Percentiles rank a stretch among this genome's conserved stretches.
These are phyloP conservation scores for Xenopus petersii DNA, from an alignment of 2,797 vertebrate species.

Conservation along the genomic window DNA sequence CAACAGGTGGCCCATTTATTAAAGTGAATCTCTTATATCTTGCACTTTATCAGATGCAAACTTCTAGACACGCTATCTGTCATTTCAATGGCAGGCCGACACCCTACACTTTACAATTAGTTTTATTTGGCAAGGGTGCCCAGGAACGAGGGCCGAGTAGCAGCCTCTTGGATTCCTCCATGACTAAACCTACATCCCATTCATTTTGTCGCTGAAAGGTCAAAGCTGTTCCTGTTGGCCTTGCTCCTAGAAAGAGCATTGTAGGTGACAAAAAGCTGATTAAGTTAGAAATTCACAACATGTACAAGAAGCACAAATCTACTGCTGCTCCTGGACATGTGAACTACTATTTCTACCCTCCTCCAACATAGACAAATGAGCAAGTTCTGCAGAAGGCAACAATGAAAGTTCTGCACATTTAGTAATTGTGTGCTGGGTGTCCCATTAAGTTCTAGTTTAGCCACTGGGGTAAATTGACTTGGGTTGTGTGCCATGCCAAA, in stretches of 20 bases:
- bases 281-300: too few relatives aligned
- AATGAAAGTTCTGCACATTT: too few relatives aligned
- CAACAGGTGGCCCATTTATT: slow-evolving; percentile 3
- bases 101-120: slow-evolving; percentile 11
- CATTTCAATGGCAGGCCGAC: background rate
- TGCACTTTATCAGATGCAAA: background rate
- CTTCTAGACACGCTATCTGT: background rate
- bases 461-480: too few relatives aligned
- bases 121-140: background rate
- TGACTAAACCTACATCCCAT: slow-evolving; percentile 8
- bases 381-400: too few relatives aligned
- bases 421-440: too few relatives aligned
- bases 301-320: too few relatives aligned
- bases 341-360: too few relatives aligned
- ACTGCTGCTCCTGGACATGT: too few relatives aligned
- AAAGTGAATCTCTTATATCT: background rate
- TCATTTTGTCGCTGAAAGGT: slow-evolving; percentile 9
- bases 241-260: background rate
- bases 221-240: slow-evolving; percentile 7
- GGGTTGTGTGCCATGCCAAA: too few relatives aligned
- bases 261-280: too few relatives aligned
- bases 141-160: background rate
- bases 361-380: too few relatives aligned
- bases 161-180: background rate
- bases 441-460: too few relatives aligned